These are phyloP conservation scores for Plecotus auritus DNA, from an alignment of 2,113 vertebrate genomes.

Conservation along the genomic window DNA sequence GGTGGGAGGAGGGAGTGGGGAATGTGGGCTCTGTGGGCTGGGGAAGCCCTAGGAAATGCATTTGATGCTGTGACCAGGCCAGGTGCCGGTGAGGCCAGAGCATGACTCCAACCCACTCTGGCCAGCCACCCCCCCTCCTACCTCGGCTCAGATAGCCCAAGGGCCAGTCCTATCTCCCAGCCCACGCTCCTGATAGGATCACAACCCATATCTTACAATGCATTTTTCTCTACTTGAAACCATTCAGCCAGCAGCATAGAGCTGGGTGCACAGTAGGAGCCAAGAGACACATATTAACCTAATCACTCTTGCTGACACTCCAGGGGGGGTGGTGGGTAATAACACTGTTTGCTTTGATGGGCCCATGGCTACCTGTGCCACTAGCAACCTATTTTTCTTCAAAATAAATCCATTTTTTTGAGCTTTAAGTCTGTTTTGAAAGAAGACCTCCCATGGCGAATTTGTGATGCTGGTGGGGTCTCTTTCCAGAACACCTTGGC, in stretches of 20 bases:
- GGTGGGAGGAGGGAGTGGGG: background rate
- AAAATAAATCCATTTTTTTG: background rate
- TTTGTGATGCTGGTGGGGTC: too few species aligned
- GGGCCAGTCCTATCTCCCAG: background rate
- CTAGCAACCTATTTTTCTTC: background rate
- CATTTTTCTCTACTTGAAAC: background rate
- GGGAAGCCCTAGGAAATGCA: background rate
- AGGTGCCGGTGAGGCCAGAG: background rate
- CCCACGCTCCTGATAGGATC: too few species aligned
- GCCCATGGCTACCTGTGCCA: background rate
- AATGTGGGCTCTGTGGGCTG: accelerated
- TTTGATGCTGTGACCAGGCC: accelerated
- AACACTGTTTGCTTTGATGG: background rate
- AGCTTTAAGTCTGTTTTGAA: background rate
- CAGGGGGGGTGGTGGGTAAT: accelerated
- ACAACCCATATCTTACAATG: background rate
- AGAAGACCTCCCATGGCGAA: background rate
- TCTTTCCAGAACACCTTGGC: background rate
- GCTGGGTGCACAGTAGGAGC: background rate
- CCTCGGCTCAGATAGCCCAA: background rate
- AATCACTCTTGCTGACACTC: too few species aligned
- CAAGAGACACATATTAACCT: background rate
- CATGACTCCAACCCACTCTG: too few species aligned
- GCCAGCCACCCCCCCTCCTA: background rate
- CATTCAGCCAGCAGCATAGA: accelerated